phyloP scores from a whole-genome alignment of 2,113 vertebrate species.

The Phalacrocorax aristotelis region DNA sequence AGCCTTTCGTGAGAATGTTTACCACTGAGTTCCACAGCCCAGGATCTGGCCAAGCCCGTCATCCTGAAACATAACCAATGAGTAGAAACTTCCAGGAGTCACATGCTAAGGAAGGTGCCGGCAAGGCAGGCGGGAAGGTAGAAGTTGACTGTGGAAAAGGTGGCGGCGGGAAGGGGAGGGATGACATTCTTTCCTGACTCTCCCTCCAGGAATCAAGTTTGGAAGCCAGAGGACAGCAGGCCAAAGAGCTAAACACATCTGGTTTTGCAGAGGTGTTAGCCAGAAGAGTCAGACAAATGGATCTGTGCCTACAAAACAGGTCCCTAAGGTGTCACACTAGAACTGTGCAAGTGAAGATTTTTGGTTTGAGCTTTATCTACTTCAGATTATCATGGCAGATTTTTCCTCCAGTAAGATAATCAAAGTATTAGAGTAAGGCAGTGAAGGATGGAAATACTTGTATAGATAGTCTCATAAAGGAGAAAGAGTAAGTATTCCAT shows the following conservation, averaged over 20 bases:
- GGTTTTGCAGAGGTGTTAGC: background rate
- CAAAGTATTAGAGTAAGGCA: background rate
- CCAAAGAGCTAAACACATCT: background rate
- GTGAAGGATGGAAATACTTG: background rate
- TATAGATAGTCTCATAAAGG: background rate
- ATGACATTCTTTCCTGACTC: background rate
- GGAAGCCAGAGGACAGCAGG: background rate
- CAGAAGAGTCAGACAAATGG: background rate
- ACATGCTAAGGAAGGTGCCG: background rate
- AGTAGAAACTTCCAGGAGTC: background rate
- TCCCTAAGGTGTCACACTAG: background rate
- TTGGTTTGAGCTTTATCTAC: background rate
- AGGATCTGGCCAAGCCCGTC: background rate
- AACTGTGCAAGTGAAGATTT: background rate
- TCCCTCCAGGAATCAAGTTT: background rate
- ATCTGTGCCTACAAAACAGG: background rate
- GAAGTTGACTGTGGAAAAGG: background rate
- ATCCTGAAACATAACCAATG: background rate
- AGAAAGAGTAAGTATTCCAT: background rate
- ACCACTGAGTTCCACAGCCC: constrained; percentile 27
- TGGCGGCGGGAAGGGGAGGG: background rate
- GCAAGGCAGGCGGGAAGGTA: background rate
- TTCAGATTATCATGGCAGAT: background rate
- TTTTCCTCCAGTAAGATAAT: background rate
- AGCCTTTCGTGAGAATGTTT: constrained; percentile 69